phyloP scores from a whole-genome alignment of 2,797 vertebrate species.

The Paramormyrops hopkinsi region DNA sequence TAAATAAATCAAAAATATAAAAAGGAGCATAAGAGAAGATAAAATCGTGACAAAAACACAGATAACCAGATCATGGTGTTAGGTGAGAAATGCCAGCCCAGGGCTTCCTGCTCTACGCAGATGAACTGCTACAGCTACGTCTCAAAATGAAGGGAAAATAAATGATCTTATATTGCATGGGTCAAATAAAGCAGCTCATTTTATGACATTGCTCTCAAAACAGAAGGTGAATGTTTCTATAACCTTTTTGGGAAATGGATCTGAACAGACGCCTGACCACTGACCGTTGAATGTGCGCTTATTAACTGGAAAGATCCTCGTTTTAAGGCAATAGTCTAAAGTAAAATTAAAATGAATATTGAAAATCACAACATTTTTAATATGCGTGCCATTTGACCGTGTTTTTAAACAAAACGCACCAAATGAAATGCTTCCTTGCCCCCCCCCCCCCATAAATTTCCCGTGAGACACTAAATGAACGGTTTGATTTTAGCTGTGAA shows the following conservation, averaged over 20 bases:
- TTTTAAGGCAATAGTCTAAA: not conserved
- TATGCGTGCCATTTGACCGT: not conserved
- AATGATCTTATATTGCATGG: not conserved
- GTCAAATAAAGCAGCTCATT: not conserved
- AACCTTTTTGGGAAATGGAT: not conserved
- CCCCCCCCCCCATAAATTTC: not conserved
- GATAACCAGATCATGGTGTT: not conserved
- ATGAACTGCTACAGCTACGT: not conserved
- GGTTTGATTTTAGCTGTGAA: not conserved
- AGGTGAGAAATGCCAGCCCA: not conserved
- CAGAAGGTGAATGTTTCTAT: not conserved
- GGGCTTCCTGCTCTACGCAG: not conserved
- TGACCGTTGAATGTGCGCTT: not conserved
- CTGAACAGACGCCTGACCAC: not conserved
- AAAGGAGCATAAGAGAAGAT: not conserved
- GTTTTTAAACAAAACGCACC: not conserved
- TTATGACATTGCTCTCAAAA: not conserved
- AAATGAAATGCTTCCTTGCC: not conserved
- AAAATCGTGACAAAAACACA: not conserved
- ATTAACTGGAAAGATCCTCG: not conserved
- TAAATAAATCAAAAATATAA: not conserved
- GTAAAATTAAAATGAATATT: not conserved
- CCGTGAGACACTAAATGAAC: not conserved
- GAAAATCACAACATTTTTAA: not conserved
- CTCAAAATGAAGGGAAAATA: not conserved